These are phyloP conservation scores for Acipenser transmontanus DNA, from an alignment of 2,797 vertebrate species.

Conservation along the genomic window DNA sequence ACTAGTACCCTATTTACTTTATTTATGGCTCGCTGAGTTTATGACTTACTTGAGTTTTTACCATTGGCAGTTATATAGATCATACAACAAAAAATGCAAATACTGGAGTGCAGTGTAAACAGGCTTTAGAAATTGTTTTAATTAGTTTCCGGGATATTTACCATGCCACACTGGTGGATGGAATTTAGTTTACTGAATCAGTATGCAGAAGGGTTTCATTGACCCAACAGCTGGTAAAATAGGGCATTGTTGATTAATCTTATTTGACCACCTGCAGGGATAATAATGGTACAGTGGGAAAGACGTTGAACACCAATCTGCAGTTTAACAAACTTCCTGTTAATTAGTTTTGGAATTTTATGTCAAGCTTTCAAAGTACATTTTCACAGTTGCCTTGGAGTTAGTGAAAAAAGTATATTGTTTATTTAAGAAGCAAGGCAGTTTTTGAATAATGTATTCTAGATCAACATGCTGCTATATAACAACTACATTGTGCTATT, in stretches of 20 bases:
- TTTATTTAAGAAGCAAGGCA: constrained; percentile 2
- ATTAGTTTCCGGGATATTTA: constrained; percentile 13
- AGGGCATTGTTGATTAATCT: constrained; percentile 7
- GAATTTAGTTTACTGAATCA: constrained; percentile 1
- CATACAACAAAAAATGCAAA: too few relatives aligned
- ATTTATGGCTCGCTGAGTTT: too few relatives aligned
- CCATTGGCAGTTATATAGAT: too few relatives aligned
- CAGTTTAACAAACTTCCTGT: constrained; percentile 3
- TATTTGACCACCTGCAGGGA: constrained; percentile 19
- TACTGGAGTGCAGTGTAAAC: neutral
- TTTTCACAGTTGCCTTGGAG: constrained; percentile 13
- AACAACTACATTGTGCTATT: too few relatives aligned
- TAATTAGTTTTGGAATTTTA: constrained; percentile 16
- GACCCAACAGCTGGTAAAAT: neutral
- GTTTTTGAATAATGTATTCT: neutral
- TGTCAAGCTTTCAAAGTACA: neutral
- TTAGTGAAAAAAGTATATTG: constrained; percentile 3
- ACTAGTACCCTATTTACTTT: too few relatives aligned
- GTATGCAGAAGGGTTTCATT: constrained; percentile 6
- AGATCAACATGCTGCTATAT: too few relatives aligned
- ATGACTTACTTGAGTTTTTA: too few relatives aligned
- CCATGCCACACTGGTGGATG: neutral
- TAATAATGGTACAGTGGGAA: constrained; percentile 5
- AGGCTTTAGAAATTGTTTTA: neutral
- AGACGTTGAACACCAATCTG: constrained; percentile 3